Evolutionary conservation across 1,140 invertebrate species (phyloP), one percentile per base, ranked within the genome.

Genomic region (Pseudomyrmex sp.): DNA sequence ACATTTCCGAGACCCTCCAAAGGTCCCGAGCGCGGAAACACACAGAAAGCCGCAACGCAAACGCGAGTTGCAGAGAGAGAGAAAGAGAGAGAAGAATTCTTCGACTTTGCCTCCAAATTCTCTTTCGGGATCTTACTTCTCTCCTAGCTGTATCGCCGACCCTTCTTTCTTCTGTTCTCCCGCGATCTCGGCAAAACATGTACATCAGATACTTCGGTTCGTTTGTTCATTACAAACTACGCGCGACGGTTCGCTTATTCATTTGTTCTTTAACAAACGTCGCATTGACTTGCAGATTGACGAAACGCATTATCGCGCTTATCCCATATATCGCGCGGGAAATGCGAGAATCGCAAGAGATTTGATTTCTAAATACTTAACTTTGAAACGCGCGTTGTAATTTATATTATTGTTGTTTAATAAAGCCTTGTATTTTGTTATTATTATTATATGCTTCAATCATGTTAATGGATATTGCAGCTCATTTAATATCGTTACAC

Each of bases 1-100:
- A 88, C 84, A 80, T 89, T 89, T 77, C 80, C 62, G 72, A 35
- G 61, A 54, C 48, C 46, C 35, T 77, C 66, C 66, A 63, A 77
- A 73, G 75, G 77, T n/a, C n/a, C n/a, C 63, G 61, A 85, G 74
- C 68, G 77, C 59, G 18, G 35, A 52, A 54, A 23, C 23, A 46
- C 70, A 76, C 63, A 69, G 20, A 69, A 62, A 59, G 20, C 52
- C 61, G 85, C 82, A 83, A 85, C 52, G 73, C 80, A 84, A 88
- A 83, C 58, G 80, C 73, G 62, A 59, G 76, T 85, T 59, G 46
- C 75, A 50, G 13, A 13, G 9, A 50, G 13, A 52, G 2, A 35
- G 18, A 18, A 0, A 18, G 18, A 18, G 18, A 18, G 18, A 18
- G 1, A 10, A 12, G 50, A 12, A 52, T 52, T 13, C 50, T 62